Conservation (phyloP, 2,113 vertebrate species). For the Tychaedon coryphoeus region DNA sequence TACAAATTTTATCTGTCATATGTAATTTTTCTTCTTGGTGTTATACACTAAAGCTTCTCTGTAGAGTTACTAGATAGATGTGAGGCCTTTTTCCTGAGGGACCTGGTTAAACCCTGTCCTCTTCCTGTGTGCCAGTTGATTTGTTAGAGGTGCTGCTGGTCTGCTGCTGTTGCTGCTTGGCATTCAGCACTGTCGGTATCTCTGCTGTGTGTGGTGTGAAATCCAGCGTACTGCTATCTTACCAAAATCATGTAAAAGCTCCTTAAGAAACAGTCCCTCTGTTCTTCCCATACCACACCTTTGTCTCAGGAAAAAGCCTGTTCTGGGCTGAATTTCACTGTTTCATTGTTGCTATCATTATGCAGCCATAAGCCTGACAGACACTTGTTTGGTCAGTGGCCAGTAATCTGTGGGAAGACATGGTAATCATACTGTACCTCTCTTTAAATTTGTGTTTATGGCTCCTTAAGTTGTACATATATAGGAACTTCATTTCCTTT, state of each 20-base stretch:
- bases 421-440: not conserved
- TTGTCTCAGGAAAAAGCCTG: not conserved
- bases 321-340: not conserved
- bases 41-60: not conserved
- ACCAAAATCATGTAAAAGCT: not conserved
- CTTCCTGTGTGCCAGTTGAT: not conserved
- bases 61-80: not conserved
- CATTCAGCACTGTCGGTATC: not conserved
- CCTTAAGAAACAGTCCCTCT: not conserved
- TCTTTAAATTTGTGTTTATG: not conserved
- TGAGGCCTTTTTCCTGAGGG: not conserved
- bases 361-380: not conserved
- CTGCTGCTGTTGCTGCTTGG: not conserved
- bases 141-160: not conserved
- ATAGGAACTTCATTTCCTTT: not conserved
- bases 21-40: not conserved
- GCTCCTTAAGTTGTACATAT: not conserved
- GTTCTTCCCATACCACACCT: not conserved
- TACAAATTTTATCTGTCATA: not conserved
- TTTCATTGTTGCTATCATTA: not conserved
- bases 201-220: not conserved
- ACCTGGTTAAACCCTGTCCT: not conserved
- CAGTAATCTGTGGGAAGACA: not conserved
- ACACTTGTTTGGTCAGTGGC: not conserved
- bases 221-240: not conserved